Conservation (phyloP, 92 coral and sea anemone genomes). For the Hydrozoanthus gracilis region DNA sequence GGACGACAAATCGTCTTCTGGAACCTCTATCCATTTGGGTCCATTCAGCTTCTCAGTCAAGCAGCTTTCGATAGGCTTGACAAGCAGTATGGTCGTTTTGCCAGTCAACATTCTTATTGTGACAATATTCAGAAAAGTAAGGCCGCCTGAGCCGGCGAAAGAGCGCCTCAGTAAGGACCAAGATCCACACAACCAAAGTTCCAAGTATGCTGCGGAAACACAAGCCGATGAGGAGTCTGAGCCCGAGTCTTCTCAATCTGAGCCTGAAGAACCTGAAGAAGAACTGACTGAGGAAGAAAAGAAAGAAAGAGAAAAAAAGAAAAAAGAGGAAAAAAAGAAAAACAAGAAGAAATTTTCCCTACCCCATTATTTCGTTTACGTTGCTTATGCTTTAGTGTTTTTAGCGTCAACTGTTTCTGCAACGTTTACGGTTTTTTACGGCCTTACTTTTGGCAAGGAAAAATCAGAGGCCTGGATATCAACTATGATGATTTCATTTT, state of each 20-base stretch:
- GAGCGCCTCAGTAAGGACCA: constrained; percentile 55
- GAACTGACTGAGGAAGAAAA: constrained; percentile 64
- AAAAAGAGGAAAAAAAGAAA: constrained; percentile 59
- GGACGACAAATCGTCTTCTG: constrained; percentile 83
- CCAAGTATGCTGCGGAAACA: constrained; percentile 65
- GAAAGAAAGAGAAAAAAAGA: constrained; percentile 41
- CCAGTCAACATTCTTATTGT: constrained; percentile 90
- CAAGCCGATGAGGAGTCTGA: constrained; percentile 39
- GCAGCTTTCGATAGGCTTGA: constrained; percentile 91
- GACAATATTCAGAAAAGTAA: constrained; percentile 87
- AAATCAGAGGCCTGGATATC: constrained; percentile 96
- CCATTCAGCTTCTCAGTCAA: constrained; percentile 92
- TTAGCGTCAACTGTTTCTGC: constrained; percentile 85
- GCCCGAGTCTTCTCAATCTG: constrained; percentile 35
- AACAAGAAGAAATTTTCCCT: constrained; percentile 76
- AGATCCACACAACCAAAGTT: constrained; percentile 74
- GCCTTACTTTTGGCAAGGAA: constrained; percentile 94
- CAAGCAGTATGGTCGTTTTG: constrained; percentile 93
- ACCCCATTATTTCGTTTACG: constrained; percentile 78
- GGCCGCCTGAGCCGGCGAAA: constrained; percentile 71
- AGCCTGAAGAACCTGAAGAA: constrained; percentile 55
- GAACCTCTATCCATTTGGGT: constrained; percentile 88
- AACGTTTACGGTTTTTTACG: constrained; percentile 92
- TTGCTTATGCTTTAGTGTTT: constrained; percentile 81
- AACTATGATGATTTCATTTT: constrained; percentile 97